Base-by-base conservation (phyloP, 2,888 invertebrate genomes). In the Bombyx huttoni region DNA sequence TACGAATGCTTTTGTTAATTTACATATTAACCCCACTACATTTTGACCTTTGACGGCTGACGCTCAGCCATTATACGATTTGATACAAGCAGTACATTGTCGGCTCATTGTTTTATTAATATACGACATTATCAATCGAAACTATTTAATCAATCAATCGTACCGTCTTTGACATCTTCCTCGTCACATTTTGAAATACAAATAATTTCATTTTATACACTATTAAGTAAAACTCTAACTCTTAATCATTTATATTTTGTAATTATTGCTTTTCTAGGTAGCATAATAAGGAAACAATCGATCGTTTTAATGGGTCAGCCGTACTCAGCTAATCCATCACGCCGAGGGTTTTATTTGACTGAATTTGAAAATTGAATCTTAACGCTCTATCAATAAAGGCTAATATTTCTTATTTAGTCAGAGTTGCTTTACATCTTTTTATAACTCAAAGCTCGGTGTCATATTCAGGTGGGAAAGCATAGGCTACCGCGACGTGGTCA, bases 291-390 rank as follows among this genome's bases (percentile, higher is more conserved):
- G 86, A 87, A 88, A 87, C 84, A 88, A 88, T 88, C 85, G 86
- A 87, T 87, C 78, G 86, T 79, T 83, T 81, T 87, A 86, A 87
- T 88, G 82, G 88, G 88, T 88, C 88, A 87, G 72, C 79, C 87
- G 73, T 74, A 81, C 81, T 79, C 78, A 73, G 78, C 74, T 85
- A 85, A 87, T 84, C 85, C 85, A 74, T 73, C 80, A 70, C 65
- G 64, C 73, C 70, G 70, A 75, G 78, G 82, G 78, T 77, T 77
- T 70, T 57, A 60, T 57, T 57, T 50, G 52, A 47, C 57, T 50
- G 62, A 63, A 68, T 68, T 63, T 60, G 71, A 68, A 83, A 73
- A 75, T 64, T 78, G 70, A 73, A 66, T 80, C 75, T 63, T 84
- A 85, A 77, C 69, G 54, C 58, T 58, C 60, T 68, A 56, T 56